Evolutionary conservation across 1,140 invertebrate species (phyloP), one percentile per base, ranked within the genome.

Genomic region (Aphaenogaster ashmeadi): DNA sequence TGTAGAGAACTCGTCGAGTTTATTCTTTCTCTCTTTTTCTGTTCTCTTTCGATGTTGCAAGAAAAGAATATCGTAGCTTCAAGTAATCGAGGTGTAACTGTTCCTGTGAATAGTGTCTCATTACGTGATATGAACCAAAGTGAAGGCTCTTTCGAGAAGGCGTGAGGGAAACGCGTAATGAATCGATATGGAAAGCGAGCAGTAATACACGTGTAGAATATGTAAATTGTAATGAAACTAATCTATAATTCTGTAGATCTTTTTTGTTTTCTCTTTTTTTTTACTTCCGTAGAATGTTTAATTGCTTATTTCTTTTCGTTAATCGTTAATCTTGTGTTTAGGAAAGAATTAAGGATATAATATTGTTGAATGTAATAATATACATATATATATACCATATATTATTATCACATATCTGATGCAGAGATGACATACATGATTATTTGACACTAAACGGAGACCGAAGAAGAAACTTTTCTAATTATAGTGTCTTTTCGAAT

Each of bases 121-220:
- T 90, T 90, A 87, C 88, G 89, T 89, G 88, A 90, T 90, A 90
- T 75, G 88, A 90, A 90, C 89, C 89, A 90, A 90, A 90, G 89
- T 89, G 56, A 81, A 83, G 60, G 60, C 88, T 72, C 69, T 66
- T 41, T 89, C 80, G 77, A 89, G 44, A 69, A 75, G 50, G 15
- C 8, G 27, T 64, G 33, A 75, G 33, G 15, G 38, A 84, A 74
- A 74, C 47, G 44, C 41, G 38, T 85, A 87, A 88, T 56, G 27
- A 58, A 41, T 36, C 15, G 62, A 72, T 38, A 18, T 71, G 21
- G 15, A 13, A 44, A 38, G 36, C 36, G 47, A 56, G 38, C 33
- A 54, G 38, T 50, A 71, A n/a, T 81, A 33, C 21, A 50, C 69
- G 80, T 60, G 54, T 84, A 84, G 54, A 84, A 75, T 84, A 50